Conservation (phyloP, 2,113 vertebrate genomes). For the Raja brachyura region DNA sequence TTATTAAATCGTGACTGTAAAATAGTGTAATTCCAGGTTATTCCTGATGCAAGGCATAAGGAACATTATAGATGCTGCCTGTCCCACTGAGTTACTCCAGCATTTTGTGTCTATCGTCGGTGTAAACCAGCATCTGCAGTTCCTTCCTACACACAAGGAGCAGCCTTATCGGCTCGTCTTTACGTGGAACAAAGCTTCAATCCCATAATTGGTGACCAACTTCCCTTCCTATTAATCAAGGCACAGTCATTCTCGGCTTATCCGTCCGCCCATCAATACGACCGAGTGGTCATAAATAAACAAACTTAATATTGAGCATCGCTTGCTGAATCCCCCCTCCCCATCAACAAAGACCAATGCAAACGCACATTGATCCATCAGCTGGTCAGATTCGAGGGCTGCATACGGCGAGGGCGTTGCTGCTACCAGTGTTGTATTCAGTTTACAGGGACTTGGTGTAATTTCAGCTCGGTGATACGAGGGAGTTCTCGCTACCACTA, state of each 20-base stretch:
- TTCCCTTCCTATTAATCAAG: neutral
- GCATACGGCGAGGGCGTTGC: neutral
- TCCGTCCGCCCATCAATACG: neutral
- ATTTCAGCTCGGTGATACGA: slow-evolving; percentile 28
- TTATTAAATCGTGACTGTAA: too few species aligned
- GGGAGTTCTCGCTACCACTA: slow-evolving; percentile 32
- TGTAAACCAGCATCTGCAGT: too few species aligned
- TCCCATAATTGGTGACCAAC: neutral
- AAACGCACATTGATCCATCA: neutral
- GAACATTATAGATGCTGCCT: too few species aligned
- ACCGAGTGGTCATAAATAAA: neutral
- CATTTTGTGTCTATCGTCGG: too few species aligned
- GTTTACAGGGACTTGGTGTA: slow-evolving; percentile 45
- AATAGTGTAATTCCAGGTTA: too few species aligned
- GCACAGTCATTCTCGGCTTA: too few species aligned
- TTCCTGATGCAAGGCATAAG: too few species aligned
- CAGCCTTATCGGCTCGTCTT: neutral
- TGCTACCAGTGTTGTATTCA: slow-evolving; percentile 13
- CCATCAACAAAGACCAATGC: neutral
- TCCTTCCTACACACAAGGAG: neutral
- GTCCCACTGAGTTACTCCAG: too few species aligned
- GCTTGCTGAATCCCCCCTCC: neutral
- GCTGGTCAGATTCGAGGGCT: too few species aligned
- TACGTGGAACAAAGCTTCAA: neutral
- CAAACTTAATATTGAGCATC: neutral